A percentile compares a stretch with the other conserved stretches of the same genome.
phyloP scores from a whole-genome alignment of 2,113 vertebrate species.

The Catagonus wagneri region DNA sequence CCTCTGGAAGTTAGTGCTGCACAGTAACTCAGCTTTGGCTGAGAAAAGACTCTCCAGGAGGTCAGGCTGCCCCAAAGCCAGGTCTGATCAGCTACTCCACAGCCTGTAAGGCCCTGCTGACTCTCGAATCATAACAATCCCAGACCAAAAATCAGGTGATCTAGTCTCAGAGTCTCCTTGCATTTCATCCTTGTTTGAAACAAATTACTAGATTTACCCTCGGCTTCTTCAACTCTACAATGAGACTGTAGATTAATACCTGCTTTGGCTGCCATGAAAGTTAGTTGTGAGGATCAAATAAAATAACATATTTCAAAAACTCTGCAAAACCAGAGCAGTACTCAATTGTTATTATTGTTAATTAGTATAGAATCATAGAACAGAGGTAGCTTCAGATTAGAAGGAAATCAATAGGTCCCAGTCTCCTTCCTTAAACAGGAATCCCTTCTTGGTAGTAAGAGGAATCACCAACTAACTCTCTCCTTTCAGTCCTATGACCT shows the following conservation, averaged over 20 bases:
- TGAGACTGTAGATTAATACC: neutral
- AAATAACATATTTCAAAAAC: constrained; percentile 8
- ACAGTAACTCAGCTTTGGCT: neutral
- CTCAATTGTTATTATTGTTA: neutral
- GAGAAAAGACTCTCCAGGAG: neutral
- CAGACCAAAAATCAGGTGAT: neutral
- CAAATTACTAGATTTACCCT: neutral
- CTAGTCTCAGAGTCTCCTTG: neutral
- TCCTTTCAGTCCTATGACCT: neutral
- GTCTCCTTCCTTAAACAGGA: neutral
- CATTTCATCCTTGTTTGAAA: neutral
- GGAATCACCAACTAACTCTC: neutral
- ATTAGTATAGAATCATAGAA: constrained; percentile 14
- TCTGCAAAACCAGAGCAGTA: neutral
- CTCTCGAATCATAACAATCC: neutral
- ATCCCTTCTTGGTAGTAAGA: constrained; percentile 4
- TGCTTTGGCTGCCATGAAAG: neutral
- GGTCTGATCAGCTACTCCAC: neutral
- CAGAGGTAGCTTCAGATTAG: neutral
- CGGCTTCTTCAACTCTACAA: neutral
- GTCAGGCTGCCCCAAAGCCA: neutral
- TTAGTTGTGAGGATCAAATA: neutral
- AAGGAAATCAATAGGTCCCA: neutral
- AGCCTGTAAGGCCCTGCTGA: neutral
- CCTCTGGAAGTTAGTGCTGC: neutral